Evolutionary conservation across 2,888 invertebrate genomes (phyloP).

Genomic region (Netelia inedita): DNA sequence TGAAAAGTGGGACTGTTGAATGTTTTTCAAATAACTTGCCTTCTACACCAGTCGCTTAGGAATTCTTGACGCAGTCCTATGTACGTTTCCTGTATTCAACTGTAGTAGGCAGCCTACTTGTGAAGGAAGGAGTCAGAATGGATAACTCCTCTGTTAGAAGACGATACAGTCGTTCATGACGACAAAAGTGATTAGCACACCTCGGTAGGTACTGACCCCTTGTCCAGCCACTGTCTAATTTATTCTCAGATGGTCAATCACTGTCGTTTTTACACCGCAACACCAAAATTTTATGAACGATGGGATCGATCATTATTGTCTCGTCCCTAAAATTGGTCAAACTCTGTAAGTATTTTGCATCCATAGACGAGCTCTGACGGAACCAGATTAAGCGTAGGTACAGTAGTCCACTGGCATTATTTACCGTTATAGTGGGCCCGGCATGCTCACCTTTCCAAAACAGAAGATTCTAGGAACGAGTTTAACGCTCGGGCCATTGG

Average conservation of each 20-base stretch:
- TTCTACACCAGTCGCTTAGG: background rate
- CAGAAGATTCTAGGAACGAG: conserved; percentile 80
- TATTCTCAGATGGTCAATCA: conserved; percentile 7
- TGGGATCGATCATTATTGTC: background rate
- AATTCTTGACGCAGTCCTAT: conserved; percentile 2
- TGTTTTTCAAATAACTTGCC: background rate
- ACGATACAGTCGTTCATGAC: background rate
- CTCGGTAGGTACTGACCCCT: too few relatives aligned
- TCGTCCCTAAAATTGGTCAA: background rate
- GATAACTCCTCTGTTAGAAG: background rate
- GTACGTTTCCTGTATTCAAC: background rate
- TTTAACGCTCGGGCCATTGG: conserved; percentile 72
- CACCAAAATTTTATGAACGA: background rate
- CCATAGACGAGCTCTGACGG: conserved; percentile 34
- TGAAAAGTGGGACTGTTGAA: conserved; percentile 11
- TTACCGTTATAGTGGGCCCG: conserved; percentile 78
- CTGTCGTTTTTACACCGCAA: background rate
- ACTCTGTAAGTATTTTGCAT: conserved; percentile 30
- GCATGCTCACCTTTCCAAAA: conserved; percentile 78
- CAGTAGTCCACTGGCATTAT: conserved; percentile 76
- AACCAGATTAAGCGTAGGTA: conserved; percentile 71
- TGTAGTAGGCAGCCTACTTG: background rate
- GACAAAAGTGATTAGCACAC: too few relatives aligned
- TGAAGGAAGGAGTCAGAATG: background rate
- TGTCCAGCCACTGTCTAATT: background rate